Conservation (phyloP, 1,140 invertebrate species). For the Zaprionus vittiger region DNA sequence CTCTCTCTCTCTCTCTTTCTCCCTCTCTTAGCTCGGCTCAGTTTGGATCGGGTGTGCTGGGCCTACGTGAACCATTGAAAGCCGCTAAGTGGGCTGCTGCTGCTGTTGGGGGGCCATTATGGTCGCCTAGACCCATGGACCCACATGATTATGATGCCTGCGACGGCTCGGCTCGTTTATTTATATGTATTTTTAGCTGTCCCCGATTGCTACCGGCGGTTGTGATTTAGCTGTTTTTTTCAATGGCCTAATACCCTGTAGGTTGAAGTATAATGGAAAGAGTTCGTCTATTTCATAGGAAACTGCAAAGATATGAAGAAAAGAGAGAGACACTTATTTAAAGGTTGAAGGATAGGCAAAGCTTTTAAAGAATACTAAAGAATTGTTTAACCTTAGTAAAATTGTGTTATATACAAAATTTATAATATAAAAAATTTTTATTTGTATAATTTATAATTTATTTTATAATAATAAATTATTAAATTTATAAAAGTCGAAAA, state of each 20-base stretch:
- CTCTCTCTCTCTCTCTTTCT: constrained; percentile 10
- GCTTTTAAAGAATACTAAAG: too few species aligned
- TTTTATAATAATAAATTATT: too few species aligned
- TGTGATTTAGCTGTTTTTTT: constrained; percentile 55
- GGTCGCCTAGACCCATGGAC: constrained; percentile 47
- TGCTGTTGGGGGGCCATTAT: constrained; percentile 24
- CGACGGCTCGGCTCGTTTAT: constrained; percentile 8
- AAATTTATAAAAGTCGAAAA: too few species aligned
- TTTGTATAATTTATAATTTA: too few species aligned
- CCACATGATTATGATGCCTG: constrained; percentile 77
- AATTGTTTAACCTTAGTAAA: too few species aligned
- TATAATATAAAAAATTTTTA: too few species aligned
- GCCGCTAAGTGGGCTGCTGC: constrained; percentile 66
- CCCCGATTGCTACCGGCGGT: constrained; percentile 29
- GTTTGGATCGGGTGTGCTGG: not conserved
- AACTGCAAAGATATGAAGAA: not conserved
- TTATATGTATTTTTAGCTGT: constrained; percentile 43
- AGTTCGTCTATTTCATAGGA: not conserved
- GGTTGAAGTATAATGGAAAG: not conserved
- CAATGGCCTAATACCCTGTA: constrained; percentile 20
- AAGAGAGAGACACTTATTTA: not conserved
- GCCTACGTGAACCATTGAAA: constrained; percentile 55
- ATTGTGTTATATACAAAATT: too few species aligned
- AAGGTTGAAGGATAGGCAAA: too few species aligned
- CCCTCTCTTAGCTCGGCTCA: not conserved